These are phyloP conservation scores for Aporophyla lueneburgensis DNA, from an alignment of 2,888 invertebrate species.

Conservation along the genomic window DNA sequence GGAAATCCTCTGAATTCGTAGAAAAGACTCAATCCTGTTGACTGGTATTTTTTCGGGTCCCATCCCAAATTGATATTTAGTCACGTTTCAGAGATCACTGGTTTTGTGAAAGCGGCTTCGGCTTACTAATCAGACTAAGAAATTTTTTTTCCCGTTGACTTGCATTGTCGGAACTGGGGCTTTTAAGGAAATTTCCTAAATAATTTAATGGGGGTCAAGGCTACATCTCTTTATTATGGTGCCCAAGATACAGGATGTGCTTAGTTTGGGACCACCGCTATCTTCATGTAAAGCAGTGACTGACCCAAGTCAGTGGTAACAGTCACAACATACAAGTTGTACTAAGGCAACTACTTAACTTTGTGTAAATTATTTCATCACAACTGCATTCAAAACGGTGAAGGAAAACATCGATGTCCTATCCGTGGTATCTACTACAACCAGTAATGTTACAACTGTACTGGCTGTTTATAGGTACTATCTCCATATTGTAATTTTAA, in stretches of 20 bases:
- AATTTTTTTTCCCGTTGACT: conserved; percentile 45
- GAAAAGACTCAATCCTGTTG: conserved; percentile 58
- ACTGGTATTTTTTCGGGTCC: conserved; percentile 60
- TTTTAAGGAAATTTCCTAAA: not conserved
- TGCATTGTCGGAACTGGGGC: conserved; percentile 37
- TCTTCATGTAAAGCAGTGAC: not conserved
- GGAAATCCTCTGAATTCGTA: conserved; percentile 30
- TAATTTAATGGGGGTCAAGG: not conserved
- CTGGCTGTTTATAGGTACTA: too few species aligned
- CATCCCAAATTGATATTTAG: conserved; percentile 65
- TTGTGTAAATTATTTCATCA: too few species aligned
- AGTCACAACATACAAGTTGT: too few species aligned
- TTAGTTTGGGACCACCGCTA: not conserved
- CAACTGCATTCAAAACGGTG: too few species aligned
- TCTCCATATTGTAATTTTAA: not conserved
- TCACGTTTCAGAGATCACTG: conserved; percentile 67
- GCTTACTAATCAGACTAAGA: conserved; percentile 57
- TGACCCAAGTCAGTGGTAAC: too few species aligned
- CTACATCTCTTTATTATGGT: not conserved
- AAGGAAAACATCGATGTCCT: too few species aligned
- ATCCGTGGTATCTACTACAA: too few species aligned
- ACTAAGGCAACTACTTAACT: too few species aligned
- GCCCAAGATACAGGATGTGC: not conserved
- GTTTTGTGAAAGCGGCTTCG: conserved; percentile 51
- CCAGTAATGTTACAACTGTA: too few species aligned